Percentiles rank a stretch among this genome's conserved stretches.
phyloP scores from a whole-genome alignment of 2,797 vertebrate genomes.

The Sternotherus odoratus region DNA sequence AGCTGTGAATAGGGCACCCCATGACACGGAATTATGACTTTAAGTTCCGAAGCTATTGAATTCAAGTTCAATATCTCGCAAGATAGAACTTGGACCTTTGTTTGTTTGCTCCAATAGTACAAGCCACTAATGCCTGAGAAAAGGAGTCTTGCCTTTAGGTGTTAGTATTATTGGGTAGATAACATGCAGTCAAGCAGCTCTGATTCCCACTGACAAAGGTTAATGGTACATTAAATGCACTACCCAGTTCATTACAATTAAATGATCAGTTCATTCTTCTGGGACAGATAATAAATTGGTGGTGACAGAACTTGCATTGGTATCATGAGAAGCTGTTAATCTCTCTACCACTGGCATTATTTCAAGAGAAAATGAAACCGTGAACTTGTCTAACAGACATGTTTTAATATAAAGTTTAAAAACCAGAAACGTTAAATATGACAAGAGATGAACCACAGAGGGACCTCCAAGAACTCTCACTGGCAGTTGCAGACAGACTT shows the following conservation, averaged over 20 bases:
- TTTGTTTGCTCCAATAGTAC: not conserved
- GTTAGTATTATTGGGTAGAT: not conserved
- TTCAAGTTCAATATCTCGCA: too few relatives aligned
- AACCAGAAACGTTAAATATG: not conserved
- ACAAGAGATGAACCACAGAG: not conserved
- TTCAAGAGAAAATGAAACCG: not conserved
- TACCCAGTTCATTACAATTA: not conserved
- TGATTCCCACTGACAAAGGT: not conserved
- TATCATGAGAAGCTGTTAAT: not conserved
- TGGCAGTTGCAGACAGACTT: not conserved
- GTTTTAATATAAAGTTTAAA: not conserved
- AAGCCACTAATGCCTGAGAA: not conserved
- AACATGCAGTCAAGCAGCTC: not conserved
- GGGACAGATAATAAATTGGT: not conserved
- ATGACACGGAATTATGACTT: too few relatives aligned
- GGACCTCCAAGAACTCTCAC: not conserved
- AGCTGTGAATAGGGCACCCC: too few relatives aligned
- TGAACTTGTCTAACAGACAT: not conserved
- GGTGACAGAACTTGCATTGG: not conserved
- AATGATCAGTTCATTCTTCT: not conserved
- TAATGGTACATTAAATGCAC: not conserved
- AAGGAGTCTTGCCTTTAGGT: not conserved
- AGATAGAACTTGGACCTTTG: not conserved
- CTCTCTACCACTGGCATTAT: not conserved
- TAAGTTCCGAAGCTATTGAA: too few relatives aligned